These are phyloP conservation scores for Suillia variegata DNA, from an alignment of 2,888 invertebrate genomes.

Conservation along the genomic window DNA sequence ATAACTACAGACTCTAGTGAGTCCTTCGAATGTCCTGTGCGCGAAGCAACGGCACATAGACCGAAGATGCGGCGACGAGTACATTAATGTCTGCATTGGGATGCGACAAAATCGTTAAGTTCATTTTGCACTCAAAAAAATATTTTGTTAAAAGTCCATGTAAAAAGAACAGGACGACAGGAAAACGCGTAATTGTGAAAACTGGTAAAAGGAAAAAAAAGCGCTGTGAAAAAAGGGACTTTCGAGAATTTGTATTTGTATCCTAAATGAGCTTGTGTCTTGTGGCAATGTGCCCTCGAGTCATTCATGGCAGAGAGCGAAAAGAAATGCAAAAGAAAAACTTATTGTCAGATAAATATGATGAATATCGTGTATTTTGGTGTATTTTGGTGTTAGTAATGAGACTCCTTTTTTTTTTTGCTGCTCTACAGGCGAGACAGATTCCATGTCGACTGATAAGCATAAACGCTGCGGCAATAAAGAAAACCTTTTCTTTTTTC, in stretches of 20 bases:
- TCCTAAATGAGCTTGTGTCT: constrained; percentile 11
- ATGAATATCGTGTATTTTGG: constrained; percentile 9
- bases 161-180: background rate
- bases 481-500: background rate
- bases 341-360: constrained; percentile 13
- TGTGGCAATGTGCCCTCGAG: constrained; percentile 1
- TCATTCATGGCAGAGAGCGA: background rate
- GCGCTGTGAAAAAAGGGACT: background rate
- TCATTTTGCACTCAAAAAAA: constrained; percentile 34
- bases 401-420: constrained; percentile 6
- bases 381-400: constrained; percentile 3
- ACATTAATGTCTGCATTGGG: constrained; percentile 26
- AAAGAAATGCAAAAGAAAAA: background rate
- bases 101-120: constrained; percentile 37
- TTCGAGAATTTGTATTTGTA: background rate
- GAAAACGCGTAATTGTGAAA: constrained; percentile 5
- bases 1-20: constrained; percentile 10
- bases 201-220: background rate
- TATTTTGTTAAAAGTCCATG: constrained; percentile 21
- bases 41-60: background rate
- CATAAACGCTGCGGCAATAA: constrained; percentile 8
- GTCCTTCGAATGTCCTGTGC: constrained; percentile 13
- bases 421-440: constrained; percentile 22
- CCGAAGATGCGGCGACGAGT: too few relatives aligned
- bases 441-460: constrained; percentile 22